Evolutionary conservation across 2,113 vertebrate genomes (phyloP).

Genomic region (Lepus europaeus): DNA sequence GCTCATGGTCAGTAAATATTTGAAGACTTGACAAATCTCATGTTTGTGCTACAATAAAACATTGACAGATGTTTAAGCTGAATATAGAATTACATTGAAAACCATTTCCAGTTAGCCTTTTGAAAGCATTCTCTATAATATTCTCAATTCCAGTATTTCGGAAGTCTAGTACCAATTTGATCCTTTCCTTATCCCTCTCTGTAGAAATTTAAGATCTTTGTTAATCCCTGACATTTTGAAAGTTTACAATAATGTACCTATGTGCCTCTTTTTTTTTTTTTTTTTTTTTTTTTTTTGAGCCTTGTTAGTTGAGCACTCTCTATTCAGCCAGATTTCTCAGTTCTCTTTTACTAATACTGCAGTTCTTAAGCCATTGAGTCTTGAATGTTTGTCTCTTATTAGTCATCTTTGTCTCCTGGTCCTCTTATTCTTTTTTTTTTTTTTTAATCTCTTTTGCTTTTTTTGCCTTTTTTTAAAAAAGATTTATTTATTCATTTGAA

Average conservation of each 20-base stretch:
- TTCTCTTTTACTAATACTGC: constrained; percentile 29
- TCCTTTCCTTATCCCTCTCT: background rate
- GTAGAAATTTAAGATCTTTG: background rate
- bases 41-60: constrained; percentile 41
- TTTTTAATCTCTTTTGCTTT: constrained; percentile 48
- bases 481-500: too few relatives aligned
- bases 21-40: constrained; percentile 20
- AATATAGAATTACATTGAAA: constrained; percentile 59
- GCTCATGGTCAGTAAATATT: constrained; percentile 9
- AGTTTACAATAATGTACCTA: background rate
- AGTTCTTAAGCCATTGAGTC: background rate
- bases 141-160: background rate
- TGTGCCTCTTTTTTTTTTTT: background rate
- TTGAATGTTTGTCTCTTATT: background rate
- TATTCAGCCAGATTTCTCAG: constrained; percentile 31
- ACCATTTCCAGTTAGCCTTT: constrained; percentile 44
- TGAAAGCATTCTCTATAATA: background rate
- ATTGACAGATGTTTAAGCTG: constrained; percentile 44
- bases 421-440: constrained; percentile 42
- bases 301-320: background rate
- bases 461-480: constrained; percentile 10
- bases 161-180: background rate
- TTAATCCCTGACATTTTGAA: constrained; percentile 17
- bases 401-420: background rate
- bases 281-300: background rate